phyloP scores from a whole-genome alignment of 2,888 invertebrate genomes.

The Lissonota sp. region DNA sequence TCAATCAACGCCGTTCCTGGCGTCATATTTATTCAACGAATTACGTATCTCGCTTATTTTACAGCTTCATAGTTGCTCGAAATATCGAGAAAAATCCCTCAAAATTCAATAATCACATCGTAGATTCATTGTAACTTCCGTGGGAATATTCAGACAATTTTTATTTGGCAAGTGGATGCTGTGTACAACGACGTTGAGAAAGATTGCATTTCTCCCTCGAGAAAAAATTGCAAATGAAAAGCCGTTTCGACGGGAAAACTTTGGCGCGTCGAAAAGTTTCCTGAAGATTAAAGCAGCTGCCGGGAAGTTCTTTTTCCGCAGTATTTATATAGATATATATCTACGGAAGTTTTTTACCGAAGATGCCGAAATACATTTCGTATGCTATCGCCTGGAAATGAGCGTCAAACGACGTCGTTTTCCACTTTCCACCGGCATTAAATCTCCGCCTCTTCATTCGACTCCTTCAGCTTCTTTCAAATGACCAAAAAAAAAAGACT shows the following conservation, averaged over 20 bases:
- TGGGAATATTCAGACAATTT: conserved; percentile 13
- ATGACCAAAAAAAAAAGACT: not conserved
- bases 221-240: not conserved
- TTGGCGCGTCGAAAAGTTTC: conserved; percentile 38
- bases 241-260: not conserved
- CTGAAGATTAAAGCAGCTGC: conserved; percentile 26
- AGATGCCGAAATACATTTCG: conserved; percentile 41
- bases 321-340: not conserved
- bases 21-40: conserved; percentile 48
- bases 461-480: not conserved
- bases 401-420: conserved; percentile 48
- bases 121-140: not conserved
- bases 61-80: not conserved
- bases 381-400: conserved; percentile 38
- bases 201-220: not conserved
- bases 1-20: conserved; percentile 47
- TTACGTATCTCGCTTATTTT: not conserved
- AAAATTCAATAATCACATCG: not conserved
- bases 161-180: not conserved
- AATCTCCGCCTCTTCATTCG: conserved; percentile 10
- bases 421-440: conserved; percentile 45
- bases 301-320: conserved; percentile 25
- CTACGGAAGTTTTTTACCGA: conserved; percentile 1
- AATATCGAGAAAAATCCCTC: not conserved
- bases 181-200: not conserved